phyloP scores from a whole-genome alignment of 2,113 vertebrate species.

The Nyctibius bracteatus region DNA sequence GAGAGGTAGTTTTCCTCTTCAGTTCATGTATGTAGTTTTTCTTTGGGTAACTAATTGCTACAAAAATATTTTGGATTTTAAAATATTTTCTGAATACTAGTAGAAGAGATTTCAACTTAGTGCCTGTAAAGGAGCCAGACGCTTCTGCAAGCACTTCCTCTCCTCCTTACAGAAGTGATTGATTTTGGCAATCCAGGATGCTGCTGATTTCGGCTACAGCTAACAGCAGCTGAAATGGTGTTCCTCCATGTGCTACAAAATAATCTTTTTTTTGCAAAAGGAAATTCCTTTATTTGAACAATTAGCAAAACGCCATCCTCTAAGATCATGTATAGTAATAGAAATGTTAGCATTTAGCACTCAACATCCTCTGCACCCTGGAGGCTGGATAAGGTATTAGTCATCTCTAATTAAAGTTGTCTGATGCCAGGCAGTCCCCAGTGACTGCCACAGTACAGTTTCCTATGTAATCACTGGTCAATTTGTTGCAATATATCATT shows the following conservation, averaged over 20 bases:
- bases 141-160: not conserved
- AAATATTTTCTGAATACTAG: not conserved
- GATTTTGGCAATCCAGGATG: not conserved
- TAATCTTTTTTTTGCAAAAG: not conserved
- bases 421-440: slow-evolving; percentile 13
- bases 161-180: not conserved
- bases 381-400: slow-evolving; percentile 12
- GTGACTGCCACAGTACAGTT: not conserved
- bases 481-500: slow-evolving; percentile 49
- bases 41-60: not conserved
- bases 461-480: slow-evolving; percentile 19
- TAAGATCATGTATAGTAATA: not conserved
- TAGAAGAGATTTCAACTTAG: not conserved
- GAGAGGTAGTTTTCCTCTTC: not conserved
- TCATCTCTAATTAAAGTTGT: slow-evolving; percentile 46
- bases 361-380: not conserved
- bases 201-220: not conserved
- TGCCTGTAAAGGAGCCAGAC: not conserved
- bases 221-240: not conserved
- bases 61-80: not conserved
- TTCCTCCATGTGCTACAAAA: not conserved
- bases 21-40: not conserved
- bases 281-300: not conserved
- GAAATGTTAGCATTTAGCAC: slow-evolving; percentile 2
- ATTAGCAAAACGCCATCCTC: not conserved